A percentile compares a stretch with the other conserved stretches of the same genome.
These are phyloP conservation scores for Erythrocercus mccallii DNA, from an alignment of 2,113 vertebrate genomes.

Conservation along the genomic window DNA sequence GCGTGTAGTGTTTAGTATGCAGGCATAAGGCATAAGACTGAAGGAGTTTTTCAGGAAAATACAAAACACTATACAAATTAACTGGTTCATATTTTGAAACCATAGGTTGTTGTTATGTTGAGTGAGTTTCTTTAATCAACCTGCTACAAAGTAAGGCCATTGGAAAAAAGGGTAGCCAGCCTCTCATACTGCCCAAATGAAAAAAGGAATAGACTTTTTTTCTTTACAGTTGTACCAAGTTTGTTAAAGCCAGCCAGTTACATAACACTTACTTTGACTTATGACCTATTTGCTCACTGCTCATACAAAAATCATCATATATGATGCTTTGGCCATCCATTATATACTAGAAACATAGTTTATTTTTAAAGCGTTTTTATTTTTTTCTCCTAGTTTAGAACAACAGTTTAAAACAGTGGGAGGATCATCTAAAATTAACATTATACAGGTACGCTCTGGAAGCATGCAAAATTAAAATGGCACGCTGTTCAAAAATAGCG, in stretches of 20 bases:
- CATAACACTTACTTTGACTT: conserved; percentile 54
- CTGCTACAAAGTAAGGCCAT: background rate
- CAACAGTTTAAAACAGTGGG: background rate
- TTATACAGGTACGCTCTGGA: background rate
- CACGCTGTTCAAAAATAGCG: background rate
- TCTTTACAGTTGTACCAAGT: conserved; percentile 25
- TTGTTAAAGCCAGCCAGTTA: conserved; percentile 44
- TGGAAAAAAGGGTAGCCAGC: background rate
- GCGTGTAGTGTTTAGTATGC: background rate
- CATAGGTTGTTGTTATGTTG: background rate
- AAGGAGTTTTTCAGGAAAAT: background rate
- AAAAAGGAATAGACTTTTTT: background rate
- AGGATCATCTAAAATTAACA: background rate
- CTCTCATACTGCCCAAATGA: background rate
- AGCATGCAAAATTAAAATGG: background rate
- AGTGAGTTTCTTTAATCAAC: background rate
- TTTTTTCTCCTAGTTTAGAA: background rate
- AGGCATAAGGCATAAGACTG: background rate
- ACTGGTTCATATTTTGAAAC: background rate
- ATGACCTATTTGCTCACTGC: conserved; percentile 24
- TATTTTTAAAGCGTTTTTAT: background rate
- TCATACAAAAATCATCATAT: background rate
- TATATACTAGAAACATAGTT: fast-evolving
- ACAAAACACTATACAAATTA: background rate
- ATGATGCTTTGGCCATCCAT: background rate